Base-by-base conservation (phyloP, 2,888 invertebrate species). In the Zaprionus bogoriensis region DNA sequence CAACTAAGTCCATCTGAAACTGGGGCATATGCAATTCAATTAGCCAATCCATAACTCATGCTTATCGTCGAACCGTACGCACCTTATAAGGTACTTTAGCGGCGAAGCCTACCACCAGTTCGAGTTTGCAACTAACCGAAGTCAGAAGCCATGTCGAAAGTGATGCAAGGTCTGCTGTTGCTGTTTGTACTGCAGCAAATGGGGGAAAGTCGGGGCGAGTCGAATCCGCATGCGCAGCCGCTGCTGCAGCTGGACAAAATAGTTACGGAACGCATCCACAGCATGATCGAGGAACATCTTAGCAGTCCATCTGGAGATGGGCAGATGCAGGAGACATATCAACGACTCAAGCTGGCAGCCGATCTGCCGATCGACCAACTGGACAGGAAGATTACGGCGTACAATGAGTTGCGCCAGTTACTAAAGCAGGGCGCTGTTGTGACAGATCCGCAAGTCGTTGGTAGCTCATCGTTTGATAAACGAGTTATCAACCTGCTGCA, bases 331-430 rank as follows among this genome's bases (percentile, higher is more conserved):
- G 4, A 28, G 2, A 48, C 51, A 9, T 68, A 46, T 14, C 30
- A 46, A 17, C 38, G 30, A 1, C 54, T 78, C 6, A 14, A 44
- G n/a, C 1, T 19, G n/a, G 76, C 79, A 0, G 52, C 36, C 4
- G 14, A 10, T 2, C 20, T 82, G 19, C 72, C 78, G 1, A 0
- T 69, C 0, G 28, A 9, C 0, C 45, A 60, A 6, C 48, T 78
- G 9, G 82, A 78, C 25, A 39, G 61, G 20, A 78, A 78, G 47
- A 78, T 78, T 0, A 45, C 1, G 9, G 44, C 25, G 0, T 69
- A 57, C 6, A 62, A 75, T 30, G 41, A 25, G 4, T 71, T 55
- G 14, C 38, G 39, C 9, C 2, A 14, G 4, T 53, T 51, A 59
- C 5, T 12, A 3, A 10, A 32, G 5, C 4, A 5, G 17, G n/a